A percentile compares a stretch with the other conserved stretches of the same genome.
Conservation (phyloP, 2,797 vertebrate genomes). For the Odontamblyopus lacepedii region DNA sequence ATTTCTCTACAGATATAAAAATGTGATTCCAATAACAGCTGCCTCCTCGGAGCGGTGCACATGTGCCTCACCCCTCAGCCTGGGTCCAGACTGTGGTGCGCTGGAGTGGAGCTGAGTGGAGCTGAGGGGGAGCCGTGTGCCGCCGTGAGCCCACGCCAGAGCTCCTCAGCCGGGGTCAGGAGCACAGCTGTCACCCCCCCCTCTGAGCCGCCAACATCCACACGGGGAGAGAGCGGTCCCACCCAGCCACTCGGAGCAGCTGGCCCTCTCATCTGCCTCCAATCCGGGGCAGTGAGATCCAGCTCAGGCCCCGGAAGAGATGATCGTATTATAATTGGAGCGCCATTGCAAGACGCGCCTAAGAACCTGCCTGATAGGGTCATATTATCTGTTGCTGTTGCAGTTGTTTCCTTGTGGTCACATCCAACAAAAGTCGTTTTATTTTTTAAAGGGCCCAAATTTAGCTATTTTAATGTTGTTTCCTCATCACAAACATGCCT, state of each 20-base stretch:
- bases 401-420: too few species aligned
- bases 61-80: slow-evolving; percentile 24
- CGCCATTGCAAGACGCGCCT: too few species aligned
- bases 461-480: too few species aligned
- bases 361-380: too few species aligned
- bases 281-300: slow-evolving; percentile 1
- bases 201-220: slow-evolving; percentile 10
- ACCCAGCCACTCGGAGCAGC: slow-evolving; percentile 11
- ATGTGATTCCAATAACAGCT: background rate
- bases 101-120: slow-evolving; percentile 8
- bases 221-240: slow-evolving; percentile 11
- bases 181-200: slow-evolving; percentile 24
- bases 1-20: background rate
- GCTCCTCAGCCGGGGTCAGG: slow-evolving; percentile 24
- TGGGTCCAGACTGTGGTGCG: slow-evolving; percentile 21
- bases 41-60: slow-evolving; percentile 3
- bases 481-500: too few species aligned
- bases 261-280: slow-evolving; percentile 16
- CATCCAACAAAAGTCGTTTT: too few species aligned
- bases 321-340: background rate
- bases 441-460: too few species aligned
- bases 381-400: too few species aligned
- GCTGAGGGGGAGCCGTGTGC: slow-evolving; percentile 19
- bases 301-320: background rate
- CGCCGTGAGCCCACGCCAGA: slow-evolving; percentile 23